These are phyloP conservation scores for Sebastes fasciatus DNA, from an alignment of 2,113 vertebrate species.

Conservation along the genomic window DNA sequence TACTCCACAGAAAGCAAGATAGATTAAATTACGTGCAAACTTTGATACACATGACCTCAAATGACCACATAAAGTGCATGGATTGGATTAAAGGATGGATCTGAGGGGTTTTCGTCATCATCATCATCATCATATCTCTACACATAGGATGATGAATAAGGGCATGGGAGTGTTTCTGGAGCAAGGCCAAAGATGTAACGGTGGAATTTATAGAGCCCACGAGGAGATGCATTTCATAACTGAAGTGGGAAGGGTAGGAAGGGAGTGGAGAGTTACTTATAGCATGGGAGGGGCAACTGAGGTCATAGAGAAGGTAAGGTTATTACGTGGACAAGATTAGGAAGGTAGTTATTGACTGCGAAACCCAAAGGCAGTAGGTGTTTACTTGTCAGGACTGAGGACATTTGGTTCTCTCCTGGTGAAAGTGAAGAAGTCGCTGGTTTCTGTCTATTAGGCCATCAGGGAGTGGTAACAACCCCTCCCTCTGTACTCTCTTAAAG, in stretches of 20 bases:
- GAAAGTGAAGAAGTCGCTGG: slow-evolving; percentile 50
- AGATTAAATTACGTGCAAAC: neutral
- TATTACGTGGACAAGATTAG: slow-evolving; percentile 36
- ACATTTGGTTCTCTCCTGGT: slow-evolving; percentile 58
- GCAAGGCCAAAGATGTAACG: slow-evolving; percentile 43
- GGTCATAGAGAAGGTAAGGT: slow-evolving; percentile 25
- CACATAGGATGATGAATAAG: slow-evolving; percentile 20
- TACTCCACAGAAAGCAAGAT: neutral
- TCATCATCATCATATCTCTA: slow-evolving; percentile 43
- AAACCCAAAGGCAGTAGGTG: slow-evolving; percentile 19
- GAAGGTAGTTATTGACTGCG: slow-evolving; percentile 16
- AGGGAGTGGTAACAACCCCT: slow-evolving; percentile 39
- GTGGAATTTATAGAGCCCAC: slow-evolving; percentile 42
- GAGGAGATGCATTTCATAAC: slow-evolving; percentile 56
- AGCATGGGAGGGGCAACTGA: slow-evolving; percentile 44
- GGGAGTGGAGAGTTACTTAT: slow-evolving; percentile 20
- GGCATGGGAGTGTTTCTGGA: slow-evolving; percentile 36
- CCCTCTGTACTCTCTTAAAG: slow-evolving; percentile 29
- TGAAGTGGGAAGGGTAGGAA: slow-evolving; percentile 28
- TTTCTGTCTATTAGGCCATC: slow-evolving; percentile 40
- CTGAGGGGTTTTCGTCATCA: slow-evolving; percentile 39
- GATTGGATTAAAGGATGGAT: slow-evolving; percentile 13
- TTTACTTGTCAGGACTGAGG: slow-evolving; percentile 10
- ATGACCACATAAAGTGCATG: neutral
- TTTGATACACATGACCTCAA: neutral